Conservation (phyloP, 1,140 invertebrate species). For the Drosophila equinoxialis region DNA sequence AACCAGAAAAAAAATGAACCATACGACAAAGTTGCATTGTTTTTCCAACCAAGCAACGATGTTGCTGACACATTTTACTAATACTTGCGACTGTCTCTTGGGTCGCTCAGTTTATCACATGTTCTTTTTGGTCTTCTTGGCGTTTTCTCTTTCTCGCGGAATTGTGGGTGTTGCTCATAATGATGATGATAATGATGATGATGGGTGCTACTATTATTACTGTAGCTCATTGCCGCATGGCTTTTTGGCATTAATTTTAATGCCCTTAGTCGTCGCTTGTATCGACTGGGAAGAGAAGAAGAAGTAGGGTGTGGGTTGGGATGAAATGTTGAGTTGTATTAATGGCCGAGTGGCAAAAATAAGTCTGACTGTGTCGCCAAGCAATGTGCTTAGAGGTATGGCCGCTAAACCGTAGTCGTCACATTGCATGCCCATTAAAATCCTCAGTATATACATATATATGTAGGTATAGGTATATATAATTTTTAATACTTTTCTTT, state of each 20-base stretch:
- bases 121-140: slow-evolving; percentile 32
- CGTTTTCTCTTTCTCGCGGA: slow-evolving; percentile 1
- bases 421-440: slow-evolving; percentile 64
- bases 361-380: slow-evolving; percentile 38
- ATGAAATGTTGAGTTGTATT: slow-evolving; percentile 27
- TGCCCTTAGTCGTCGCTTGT: slow-evolving; percentile 42
- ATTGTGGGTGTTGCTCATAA: slow-evolving; percentile 12
- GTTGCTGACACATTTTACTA: slow-evolving; percentile 25
- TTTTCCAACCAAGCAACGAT: slow-evolving; percentile 29
- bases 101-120: slow-evolving; percentile 46
- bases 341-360: slow-evolving; percentile 35
- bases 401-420: not conserved
- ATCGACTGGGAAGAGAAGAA: not conserved
- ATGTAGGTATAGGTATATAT: not conserved
- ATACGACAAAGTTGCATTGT: slow-evolving; percentile 48
- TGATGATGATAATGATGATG: not conserved
- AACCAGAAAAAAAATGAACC: not conserved
- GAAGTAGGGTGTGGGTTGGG: not conserved
- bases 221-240: slow-evolving; percentile 17
- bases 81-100: slow-evolving; percentile 18
- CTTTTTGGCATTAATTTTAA: slow-evolving; percentile 61
- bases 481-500: slow-evolving; percentile 17
- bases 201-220: slow-evolving; percentile 12
- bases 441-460: slow-evolving; percentile 15
- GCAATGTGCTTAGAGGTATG: slow-evolving; percentile 20